Base-by-base conservation (phyloP, 2,888 invertebrate genomes). In the Drosophila silvestris region DNA sequence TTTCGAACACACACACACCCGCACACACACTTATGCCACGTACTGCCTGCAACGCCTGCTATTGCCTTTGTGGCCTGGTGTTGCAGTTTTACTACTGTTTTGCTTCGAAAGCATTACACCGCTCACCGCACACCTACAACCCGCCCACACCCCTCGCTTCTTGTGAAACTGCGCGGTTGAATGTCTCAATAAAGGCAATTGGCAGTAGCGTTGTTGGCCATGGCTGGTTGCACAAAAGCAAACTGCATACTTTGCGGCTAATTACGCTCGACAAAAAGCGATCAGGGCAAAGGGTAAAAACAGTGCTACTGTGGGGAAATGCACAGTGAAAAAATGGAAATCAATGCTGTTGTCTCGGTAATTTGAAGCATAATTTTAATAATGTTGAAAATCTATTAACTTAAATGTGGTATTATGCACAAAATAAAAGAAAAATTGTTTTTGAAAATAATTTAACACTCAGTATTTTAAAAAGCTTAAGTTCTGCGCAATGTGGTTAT, bases 231-330 rank as follows among this genome's bases (percentile, higher is more conserved):
- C 70, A 82, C 70, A 77, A 77, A 65, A 70, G 60, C 74, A 61
- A 82, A 77, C 67, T 71, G 85, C 77, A 85, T 73, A 85, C 81
- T 85, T 87, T 82, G 83, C 70, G 81, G 77, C 85, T 85, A 87
- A 85, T 85, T 87, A 81, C 75, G 70, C 68, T 64, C 61, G 62
- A 74, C 79, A 76, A 82, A 81, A 68, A 53, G 70, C 57, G 16
- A 19, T 50, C n/a, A 30, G 26, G 9, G 10, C 16, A 26, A 32
- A 6, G n/a, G n/a, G 22, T 26, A 12, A 54, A 16, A 37, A 3
- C 30, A 16, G 22, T 44, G 10, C 14, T 16, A 16, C 3, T 16
- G 41, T 32, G 6, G 10, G 7, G 0, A 26, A 52, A n/a, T 67
- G 32, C 35, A 52, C 52, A n/a, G 16, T 5, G 16, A 35, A 26